phyloP scores from a whole-genome alignment of 2,888 invertebrate species.

The Agrilus biguttatus region DNA sequence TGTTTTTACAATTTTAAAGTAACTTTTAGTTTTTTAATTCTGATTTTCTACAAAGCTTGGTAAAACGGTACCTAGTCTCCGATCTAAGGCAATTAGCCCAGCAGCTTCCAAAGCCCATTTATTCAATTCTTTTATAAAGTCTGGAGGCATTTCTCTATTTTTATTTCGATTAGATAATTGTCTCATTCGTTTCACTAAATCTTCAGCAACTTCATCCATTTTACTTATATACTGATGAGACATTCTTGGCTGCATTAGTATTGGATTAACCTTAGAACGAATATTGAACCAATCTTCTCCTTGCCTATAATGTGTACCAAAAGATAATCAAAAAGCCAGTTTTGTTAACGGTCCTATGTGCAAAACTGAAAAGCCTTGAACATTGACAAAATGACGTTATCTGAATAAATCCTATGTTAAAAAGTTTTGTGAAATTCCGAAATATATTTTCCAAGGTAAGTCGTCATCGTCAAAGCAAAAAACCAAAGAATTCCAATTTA shows the following conservation, averaged over 20 bases:
- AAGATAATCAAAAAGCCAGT: too few relatives aligned
- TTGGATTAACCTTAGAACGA: slow-evolving; percentile 36
- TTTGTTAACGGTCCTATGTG: too few relatives aligned
- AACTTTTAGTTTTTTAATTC: too few relatives aligned
- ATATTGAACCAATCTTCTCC: slow-evolving; percentile 41
- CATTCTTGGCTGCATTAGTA: slow-evolving; percentile 37
- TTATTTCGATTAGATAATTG: slow-evolving; percentile 10
- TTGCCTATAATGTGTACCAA: slow-evolving; percentile 23
- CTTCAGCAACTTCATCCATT: slow-evolving; percentile 20
- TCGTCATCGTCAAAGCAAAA: neutral
- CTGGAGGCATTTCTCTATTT: slow-evolving; percentile 16
- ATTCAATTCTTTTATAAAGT: slow-evolving; percentile 39
- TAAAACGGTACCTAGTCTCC: slow-evolving; percentile 16
- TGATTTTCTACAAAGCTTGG: too few relatives aligned
- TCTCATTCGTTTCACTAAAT: slow-evolving; percentile 16
- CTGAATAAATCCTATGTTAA: too few relatives aligned
- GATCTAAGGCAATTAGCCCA: slow-evolving; percentile 29
- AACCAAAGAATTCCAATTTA: too few relatives aligned
- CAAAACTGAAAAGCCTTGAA: too few relatives aligned
- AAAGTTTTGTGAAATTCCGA: too few relatives aligned
- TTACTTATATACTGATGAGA: slow-evolving; percentile 18
- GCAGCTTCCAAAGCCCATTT: slow-evolving; percentile 50
- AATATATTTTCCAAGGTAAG: too few relatives aligned
- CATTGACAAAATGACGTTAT: too few relatives aligned
- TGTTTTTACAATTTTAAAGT: too few relatives aligned